Evolutionary conservation across 1,140 invertebrate genomes (phyloP), one percentile per base, ranked within the genome.

Genomic region (Coptotermes formosanus): DNA sequence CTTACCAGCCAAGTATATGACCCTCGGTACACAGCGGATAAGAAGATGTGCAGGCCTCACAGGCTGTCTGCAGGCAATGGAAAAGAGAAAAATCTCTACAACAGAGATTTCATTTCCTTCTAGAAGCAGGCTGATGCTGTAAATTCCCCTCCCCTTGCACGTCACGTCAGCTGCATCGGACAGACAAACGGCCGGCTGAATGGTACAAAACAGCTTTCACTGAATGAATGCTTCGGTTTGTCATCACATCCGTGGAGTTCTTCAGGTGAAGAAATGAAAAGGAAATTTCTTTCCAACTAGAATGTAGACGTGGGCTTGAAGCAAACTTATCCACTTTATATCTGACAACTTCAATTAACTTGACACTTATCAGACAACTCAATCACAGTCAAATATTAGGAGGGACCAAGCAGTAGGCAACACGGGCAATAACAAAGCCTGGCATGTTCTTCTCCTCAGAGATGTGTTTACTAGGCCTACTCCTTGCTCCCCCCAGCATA

Each of bases 311-410:
- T 21, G 19, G 16, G 19, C 14, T 55, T 21, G 52, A 16, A 75
- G 64, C 4, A 75, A 75, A 25, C 8, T 75, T 75, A 75, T 75
- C 64, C 64, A 75, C 64, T 75, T 75, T 14, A 75, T n/a, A 75
- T 75, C 64, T 75, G 64, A 75, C 64, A 75, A 30, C 64, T n/a
- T 30, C 64, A 75, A 75, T 75, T 75, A 75, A 75, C 64, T 75
- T 30, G 25, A 75, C 25, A 30, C 25, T 55, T 55, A 55, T 55
- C 52, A 55, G 16, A 55, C 52, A 55, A 21, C 16, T 21, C 52
- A 55, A 55, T 19, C 52, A 21, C 52, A 48, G 38, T 38, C 38
- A 38, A 38, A 38, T 2, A 4, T 38, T 38, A 2, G 2, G 38
- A 38, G 38, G 38, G 38, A 2, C 38, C 38, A 38, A 1, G 48